These are phyloP conservation scores for Eleginops maclovinus DNA, from an alignment of 2,113 vertebrate species.

Conservation along the genomic window DNA sequence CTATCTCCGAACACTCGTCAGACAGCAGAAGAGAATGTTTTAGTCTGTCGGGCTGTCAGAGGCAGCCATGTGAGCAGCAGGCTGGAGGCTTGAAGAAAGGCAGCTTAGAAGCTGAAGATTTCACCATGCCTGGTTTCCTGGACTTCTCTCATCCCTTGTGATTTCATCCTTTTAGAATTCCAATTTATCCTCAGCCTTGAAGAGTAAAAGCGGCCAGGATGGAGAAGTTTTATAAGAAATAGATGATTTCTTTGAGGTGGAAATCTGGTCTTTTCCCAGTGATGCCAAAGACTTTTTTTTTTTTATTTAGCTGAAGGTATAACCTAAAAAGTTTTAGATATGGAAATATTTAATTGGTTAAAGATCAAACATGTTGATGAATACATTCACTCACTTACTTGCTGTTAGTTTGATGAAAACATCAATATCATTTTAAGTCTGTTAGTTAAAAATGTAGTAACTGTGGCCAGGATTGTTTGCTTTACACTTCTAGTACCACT, in stretches of 20 bases:
- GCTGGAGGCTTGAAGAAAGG: conserved; percentile 72
- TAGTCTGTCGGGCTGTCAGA: conserved; percentile 73
- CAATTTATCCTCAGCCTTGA: conserved; percentile 76
- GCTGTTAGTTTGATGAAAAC: not conserved
- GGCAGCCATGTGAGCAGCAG: conserved; percentile 70
- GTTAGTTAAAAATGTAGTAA: not conserved
- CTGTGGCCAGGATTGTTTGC: not conserved
- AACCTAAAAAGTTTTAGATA: conserved; percentile 26
- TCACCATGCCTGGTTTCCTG: conserved; percentile 63
- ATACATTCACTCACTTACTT: not conserved
- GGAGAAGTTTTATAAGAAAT: conserved; percentile 60
- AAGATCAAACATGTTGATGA: conserved; percentile 4
- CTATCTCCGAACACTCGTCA: conserved; percentile 64
- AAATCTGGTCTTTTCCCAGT: conserved; percentile 39
- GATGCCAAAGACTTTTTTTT: conserved; percentile 54
- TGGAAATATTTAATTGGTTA: conserved; percentile 6
- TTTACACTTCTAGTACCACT: not conserved
- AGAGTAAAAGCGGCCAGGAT: conserved; percentile 46
- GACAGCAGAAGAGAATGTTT: conserved; percentile 63
- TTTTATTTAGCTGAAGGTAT: conserved; percentile 47
- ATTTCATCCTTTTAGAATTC: conserved; percentile 73
- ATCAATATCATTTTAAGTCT: not conserved
- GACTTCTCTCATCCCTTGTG: conserved; percentile 69
- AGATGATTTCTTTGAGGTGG: conserved; percentile 53
- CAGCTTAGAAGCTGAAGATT: conserved; percentile 69